phyloP scores from a whole-genome alignment of 2,113 vertebrate genomes.

The Centropus bengalensis region DNA sequence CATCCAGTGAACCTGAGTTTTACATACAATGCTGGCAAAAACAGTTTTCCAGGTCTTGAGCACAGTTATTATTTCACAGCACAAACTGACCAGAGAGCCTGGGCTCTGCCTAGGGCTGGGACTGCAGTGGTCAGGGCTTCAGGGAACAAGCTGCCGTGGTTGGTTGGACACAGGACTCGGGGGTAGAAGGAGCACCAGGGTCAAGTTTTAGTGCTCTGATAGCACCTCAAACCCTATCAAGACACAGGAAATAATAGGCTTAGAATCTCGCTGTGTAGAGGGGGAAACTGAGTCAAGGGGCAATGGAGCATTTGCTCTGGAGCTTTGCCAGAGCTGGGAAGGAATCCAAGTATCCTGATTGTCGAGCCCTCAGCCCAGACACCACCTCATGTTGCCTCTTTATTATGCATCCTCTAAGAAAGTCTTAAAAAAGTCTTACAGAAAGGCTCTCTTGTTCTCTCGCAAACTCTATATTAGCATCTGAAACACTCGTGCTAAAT shows the following conservation, averaged over 20 bases:
- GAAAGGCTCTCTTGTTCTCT: slow-evolving; percentile 62
- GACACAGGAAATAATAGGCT: background rate
- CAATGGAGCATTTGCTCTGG: background rate
- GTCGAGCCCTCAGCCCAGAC: slow-evolving; percentile 14
- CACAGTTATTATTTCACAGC: background rate
- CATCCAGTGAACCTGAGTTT: background rate
- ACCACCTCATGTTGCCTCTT: slow-evolving; percentile 41
- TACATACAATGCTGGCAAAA: background rate
- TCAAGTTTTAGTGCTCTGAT: background rate
- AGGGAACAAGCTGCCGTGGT: background rate
- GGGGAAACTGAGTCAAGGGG: slow-evolving; percentile 44
- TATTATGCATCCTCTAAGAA: slow-evolving; percentile 63
- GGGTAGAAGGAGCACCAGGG: background rate
- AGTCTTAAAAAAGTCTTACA: slow-evolving; percentile 29
- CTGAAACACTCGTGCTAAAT: slow-evolving; percentile 58
- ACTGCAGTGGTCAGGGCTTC: background rate
- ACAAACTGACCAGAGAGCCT: background rate
- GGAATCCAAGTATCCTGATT: slow-evolving; percentile 23
- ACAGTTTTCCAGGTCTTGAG: rapidly evolving
- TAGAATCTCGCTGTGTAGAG: background rate
- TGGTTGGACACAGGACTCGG: background rate
- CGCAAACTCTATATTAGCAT: slow-evolving; percentile 47
- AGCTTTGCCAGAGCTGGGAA: background rate
- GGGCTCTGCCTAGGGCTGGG: background rate
- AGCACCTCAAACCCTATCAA: background rate